Conservation (phyloP, 2,797 vertebrate species). For the Myiotriccus ornatus region DNA sequence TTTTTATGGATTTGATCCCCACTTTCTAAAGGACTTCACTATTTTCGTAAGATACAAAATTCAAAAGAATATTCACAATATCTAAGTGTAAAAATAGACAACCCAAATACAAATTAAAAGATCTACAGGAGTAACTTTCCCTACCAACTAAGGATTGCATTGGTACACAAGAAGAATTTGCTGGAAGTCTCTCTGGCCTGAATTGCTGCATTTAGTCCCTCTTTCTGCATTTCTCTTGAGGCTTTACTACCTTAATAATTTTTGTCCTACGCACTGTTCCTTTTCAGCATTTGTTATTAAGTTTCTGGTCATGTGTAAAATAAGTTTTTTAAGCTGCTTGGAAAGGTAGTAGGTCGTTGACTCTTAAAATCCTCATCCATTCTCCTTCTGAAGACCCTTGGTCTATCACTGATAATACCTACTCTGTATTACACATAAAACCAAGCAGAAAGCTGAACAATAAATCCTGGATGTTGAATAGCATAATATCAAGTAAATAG, state of each 20-base stretch:
- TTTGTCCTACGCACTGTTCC: neutral
- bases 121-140: neutral
- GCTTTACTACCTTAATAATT: neutral
- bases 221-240: neutral
- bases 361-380: neutral
- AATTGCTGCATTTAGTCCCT: neutral
- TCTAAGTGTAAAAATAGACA: neutral
- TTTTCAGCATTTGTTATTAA: neutral
- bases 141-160: neutral
- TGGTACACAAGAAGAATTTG: neutral
- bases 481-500: neutral
- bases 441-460: neutral
- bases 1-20: neutral
- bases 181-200: neutral
- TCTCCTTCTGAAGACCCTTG: neutral
- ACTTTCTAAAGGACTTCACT: neutral
- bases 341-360: neutral
- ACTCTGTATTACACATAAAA: neutral
- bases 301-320: neutral
- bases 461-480: neutral
- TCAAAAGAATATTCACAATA: neutral
- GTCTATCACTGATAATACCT: neutral
- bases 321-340: neutral
- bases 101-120: neutral
- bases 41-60: neutral